Base-by-base conservation (phyloP, 2,797 vertebrate species). In the Lutjanus argentimaculatus region DNA sequence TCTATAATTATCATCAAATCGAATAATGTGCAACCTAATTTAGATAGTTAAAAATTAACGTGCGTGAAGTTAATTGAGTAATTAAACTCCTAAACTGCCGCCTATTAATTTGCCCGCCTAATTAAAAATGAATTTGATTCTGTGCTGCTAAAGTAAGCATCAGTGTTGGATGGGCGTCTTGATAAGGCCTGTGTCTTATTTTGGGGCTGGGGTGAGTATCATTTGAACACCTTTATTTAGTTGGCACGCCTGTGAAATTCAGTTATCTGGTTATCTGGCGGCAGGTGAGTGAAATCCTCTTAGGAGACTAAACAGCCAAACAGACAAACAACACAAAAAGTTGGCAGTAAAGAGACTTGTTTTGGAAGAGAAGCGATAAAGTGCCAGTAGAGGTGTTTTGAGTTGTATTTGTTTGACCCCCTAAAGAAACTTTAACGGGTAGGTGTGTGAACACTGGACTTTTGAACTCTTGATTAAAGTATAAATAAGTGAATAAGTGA, bases 1-100 rank as follows among this genome's bases (percentile, higher is more conserved):
- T 99, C 98, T 98, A 98, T 98, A 99, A 99, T 99, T 99, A 99
- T 99, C 98, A 98, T 97, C 97, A 99, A 99, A 99, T 99, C 98
- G 97, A 99, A 98, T 99, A 99, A 99, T 98, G 98, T 98, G 98
- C 98, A 97, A 98, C 97, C 98, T 98, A 98, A 99, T 99, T 98
- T 99, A 99, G 98, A 99, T 98, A 98, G 98, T 99, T 99, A 99
- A 99, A 99, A 99, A 99, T 99, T 98, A 99, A 99, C 97, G 98
- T 97, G 97, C 97, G 96, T 99, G 97, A 98, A 98, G 97, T 99
- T 99, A 99, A 99, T 99, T 99, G 98, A 99, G 98, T 99, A 99
- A 99, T 99, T 99, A 99, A 99, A 99, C 98, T 97, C 97, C 97
- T 99, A 98, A 98, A 98, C 97, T 98, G 98, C 97, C 96, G 98